phyloP scores from a whole-genome alignment of 1,140 invertebrate species.

The Drosophila ercepeae region DNA sequence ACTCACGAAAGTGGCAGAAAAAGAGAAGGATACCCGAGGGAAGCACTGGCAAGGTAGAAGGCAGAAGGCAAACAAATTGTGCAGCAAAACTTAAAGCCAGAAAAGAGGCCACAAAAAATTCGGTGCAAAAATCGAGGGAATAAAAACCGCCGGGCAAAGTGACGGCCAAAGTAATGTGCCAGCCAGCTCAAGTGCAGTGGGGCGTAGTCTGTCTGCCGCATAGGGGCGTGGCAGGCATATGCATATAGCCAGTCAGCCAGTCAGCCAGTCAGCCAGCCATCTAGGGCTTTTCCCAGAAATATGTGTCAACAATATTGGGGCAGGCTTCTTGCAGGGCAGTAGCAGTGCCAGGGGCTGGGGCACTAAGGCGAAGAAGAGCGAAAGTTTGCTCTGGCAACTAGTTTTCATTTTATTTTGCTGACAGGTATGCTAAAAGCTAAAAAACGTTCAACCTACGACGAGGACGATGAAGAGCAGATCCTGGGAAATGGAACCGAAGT shows the following conservation, averaged over 20 bases:
- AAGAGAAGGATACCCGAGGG: neutral
- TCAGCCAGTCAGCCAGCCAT: neutral
- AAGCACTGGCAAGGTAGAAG: no score
- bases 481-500: slow-evolving; percentile 3
- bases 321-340: neutral
- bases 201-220: slow-evolving; percentile 37
- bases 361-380: slow-evolving; percentile 54
- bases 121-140: slow-evolving; percentile 26
- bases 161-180: slow-evolving; percentile 65
- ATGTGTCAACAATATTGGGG: slow-evolving; percentile 77
- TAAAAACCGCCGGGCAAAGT: slow-evolving; percentile 31
- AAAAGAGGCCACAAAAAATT: slow-evolving; percentile 62
- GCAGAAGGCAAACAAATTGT: slow-evolving; percentile 60
- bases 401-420: slow-evolving; percentile 80
- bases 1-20: slow-evolving; percentile 17
- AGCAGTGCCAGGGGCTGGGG: no score
- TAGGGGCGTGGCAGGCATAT: slow-evolving; percentile 51
- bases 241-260: slow-evolving; percentile 41
- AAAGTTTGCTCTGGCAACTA: slow-evolving; percentile 75
- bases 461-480: slow-evolving; percentile 5
- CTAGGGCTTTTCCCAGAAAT: slow-evolving; percentile 44
- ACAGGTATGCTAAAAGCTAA: slow-evolving; percentile 81
- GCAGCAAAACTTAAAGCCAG: slow-evolving; percentile 64
- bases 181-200: slow-evolving; percentile 54
- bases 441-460: slow-evolving; percentile 40